Evolutionary conservation across 2,797 vertebrate genomes (phyloP), one percentile per base, ranked within the genome.

Genomic region (Valencia hispanica): DNA sequence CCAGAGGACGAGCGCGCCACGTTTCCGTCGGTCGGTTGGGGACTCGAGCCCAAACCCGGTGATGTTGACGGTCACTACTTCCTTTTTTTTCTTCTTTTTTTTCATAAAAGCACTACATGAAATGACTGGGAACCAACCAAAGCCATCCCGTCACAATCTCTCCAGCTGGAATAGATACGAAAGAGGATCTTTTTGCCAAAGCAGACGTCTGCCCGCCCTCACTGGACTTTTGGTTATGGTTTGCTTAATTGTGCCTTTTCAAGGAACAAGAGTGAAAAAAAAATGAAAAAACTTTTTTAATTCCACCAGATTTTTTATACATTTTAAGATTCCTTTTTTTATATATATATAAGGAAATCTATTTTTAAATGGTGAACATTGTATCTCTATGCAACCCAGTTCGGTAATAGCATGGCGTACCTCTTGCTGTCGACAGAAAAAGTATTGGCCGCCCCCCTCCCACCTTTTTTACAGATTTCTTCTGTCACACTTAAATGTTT

Each of bases 361-460:
- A 92, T 91, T 94, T 91, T 92, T 83, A 84, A 91, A 87, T 6
- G 0, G 79, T 84, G 81, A 90, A 84, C 78, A 73, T 71, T 78
- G 90, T 91, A 92, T 85, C 73, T 93, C 92, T 94, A 95, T 95
- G 94, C 94, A 95, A 93, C 86, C 80, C 87, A 82, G 72, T 79
- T 87, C 68, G 87, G 84, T 72, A 69, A 68, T 70, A 36, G 79
- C 80, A 75, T 82, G 77, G 81, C 79, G 84, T 88, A 91, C 89
- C 90, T 93, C 87, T 70, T 45, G 65, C 25, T 25, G 65, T 27
- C 39, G 25, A 43, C 65, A 17, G 65, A 68, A 68, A 43, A 68
- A 9, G 65, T 68, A 5, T 45, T 17, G 7, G 14, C n/a, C 9
- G 4, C 41, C 41, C 41, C 4, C 41, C 41, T 43, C 41, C 10